Conservation (phyloP, 2,797 vertebrate species). For the Balearica regulorum region DNA sequence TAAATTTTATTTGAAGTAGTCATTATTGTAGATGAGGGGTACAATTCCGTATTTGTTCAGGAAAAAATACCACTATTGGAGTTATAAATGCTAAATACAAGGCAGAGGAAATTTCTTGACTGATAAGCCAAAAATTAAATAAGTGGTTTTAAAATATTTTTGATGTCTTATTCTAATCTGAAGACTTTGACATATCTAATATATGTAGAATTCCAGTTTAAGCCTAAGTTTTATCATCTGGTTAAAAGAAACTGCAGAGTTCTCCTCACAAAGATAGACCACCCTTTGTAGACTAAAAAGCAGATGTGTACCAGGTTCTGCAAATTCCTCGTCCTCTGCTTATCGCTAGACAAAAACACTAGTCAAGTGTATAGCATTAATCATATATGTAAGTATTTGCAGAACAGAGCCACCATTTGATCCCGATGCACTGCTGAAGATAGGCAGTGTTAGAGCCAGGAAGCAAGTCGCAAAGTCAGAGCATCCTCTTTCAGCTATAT, state of each 20-base stretch:
- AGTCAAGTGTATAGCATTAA: not conserved
- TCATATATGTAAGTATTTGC: not conserved
- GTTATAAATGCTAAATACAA: not conserved
- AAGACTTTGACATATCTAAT: not conserved
- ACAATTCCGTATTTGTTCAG: not conserved
- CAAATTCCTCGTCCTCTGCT: not conserved
- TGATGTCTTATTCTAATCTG: not conserved
- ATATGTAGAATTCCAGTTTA: not conserved
- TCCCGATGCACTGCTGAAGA: not conserved
- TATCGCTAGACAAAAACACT: not conserved
- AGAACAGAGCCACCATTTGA: not conserved
- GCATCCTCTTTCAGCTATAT: not conserved
- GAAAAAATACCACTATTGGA: not conserved
- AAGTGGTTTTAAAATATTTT: not conserved
- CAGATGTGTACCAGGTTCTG: not conserved
- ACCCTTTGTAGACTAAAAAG: not conserved
- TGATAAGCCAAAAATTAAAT: not conserved
- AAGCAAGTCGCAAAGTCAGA: not conserved
- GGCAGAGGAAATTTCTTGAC: not conserved
- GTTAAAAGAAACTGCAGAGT: not conserved
- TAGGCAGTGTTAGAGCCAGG: not conserved
- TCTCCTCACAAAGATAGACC: not conserved
- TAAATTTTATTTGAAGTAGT: not conserved
- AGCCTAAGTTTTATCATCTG: not conserved
- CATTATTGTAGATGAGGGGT: not conserved